Evolutionary conservation across 2,888 invertebrate genomes (phyloP).

Genomic region (Eremobia ochroleuca): DNA sequence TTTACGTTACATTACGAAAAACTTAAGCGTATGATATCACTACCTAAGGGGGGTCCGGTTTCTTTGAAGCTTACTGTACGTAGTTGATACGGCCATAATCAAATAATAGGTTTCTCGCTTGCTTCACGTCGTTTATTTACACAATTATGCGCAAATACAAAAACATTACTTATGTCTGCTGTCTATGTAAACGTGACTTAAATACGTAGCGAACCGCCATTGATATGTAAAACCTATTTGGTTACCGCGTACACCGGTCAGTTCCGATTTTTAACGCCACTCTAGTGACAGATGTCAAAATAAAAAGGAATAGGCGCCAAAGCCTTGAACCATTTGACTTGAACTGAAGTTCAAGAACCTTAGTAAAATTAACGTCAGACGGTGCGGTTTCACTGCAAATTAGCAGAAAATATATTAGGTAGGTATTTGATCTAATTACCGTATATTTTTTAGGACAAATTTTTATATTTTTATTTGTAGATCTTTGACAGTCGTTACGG

Average conservation of each 20-base stretch:
- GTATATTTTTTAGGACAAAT: background rate
- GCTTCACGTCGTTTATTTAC: conserved; percentile 13
- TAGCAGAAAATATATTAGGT: background rate
- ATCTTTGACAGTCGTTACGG: background rate
- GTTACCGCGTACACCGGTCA: background rate
- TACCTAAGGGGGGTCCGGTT: too few species aligned
- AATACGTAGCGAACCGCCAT: conserved; percentile 22
- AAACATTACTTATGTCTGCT: conserved; percentile 32
- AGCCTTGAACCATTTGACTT: conserved; percentile 19
- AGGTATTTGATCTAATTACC: background rate
- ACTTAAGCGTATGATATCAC: too few species aligned
- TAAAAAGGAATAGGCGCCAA: conserved; percentile 17
- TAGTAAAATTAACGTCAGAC: background rate
- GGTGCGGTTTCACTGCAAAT: conserved; percentile 6
- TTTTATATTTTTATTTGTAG: too few species aligned
- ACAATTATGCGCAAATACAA: conserved; percentile 50
- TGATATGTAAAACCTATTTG: conserved; percentile 32
- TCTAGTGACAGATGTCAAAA: conserved; percentile 37
- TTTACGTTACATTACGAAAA: too few species aligned
- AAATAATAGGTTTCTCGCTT: conserved; percentile 31
- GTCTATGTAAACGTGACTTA: conserved; percentile 44
- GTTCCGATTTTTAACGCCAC: conserved; percentile 9
- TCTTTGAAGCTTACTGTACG: too few species aligned
- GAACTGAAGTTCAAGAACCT: conserved; percentile 18
- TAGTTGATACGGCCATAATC: background rate